phyloP scores from a whole-genome alignment of 2,113 vertebrate genomes.

The Bufo bufo region DNA sequence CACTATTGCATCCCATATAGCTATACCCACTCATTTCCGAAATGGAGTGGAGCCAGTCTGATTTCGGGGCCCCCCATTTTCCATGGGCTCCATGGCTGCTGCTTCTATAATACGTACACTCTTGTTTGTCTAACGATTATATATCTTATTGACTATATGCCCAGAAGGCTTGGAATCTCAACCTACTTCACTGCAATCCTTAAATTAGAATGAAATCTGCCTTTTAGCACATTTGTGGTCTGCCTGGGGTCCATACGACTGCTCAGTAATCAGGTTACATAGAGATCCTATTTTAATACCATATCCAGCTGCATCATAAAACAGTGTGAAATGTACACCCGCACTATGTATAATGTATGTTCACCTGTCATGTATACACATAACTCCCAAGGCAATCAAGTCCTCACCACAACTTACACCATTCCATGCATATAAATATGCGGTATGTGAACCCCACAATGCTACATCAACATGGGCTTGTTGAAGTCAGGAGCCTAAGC shows the following conservation, averaged over 20 bases:
- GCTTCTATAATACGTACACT: neutral
- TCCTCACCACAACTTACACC: neutral
- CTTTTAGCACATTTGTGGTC: conserved; percentile 4
- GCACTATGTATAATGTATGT: conserved; percentile 20
- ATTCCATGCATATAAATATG: neutral
- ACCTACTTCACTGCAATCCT: neutral
- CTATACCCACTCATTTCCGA: neutral
- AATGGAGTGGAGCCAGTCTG: too few species aligned
- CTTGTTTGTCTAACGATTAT: neutral
- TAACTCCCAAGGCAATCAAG: neutral
- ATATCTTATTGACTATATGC: neutral
- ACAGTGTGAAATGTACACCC: neutral
- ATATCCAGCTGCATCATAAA: conserved; percentile 37
- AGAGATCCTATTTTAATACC: conserved; percentile 23
- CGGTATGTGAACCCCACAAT: neutral
- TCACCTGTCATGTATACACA: conserved; percentile 19
- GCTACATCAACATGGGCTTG: neutral
- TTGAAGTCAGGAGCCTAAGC: neutral
- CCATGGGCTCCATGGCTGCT: neutral
- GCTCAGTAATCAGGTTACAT: conserved; percentile 13
- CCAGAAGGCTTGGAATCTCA: neutral
- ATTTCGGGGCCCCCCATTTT: neutral
- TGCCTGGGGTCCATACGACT: neutral
- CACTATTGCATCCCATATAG: neutral
- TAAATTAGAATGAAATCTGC: neutral